These are phyloP conservation scores for Plotosus lineatus DNA, from an alignment of 2,113 vertebrate genomes.

Conservation along the genomic window DNA sequence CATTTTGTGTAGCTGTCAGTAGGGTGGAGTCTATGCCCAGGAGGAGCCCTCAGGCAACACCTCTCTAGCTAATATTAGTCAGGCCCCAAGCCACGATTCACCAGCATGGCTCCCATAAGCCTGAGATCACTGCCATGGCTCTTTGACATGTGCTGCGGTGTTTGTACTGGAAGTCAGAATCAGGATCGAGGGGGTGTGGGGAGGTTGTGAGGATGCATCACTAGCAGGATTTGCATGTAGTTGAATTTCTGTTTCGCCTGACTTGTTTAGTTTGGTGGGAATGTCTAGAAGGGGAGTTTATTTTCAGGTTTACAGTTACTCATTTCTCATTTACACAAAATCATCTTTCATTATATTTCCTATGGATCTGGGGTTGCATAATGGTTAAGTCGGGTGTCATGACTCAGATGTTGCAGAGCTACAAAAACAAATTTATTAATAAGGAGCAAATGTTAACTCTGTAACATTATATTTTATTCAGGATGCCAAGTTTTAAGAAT, in stretches of 20 bases:
- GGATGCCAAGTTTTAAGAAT: too few relatives aligned
- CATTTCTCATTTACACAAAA: not conserved
- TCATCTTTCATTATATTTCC: not conserved
- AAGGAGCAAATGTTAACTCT: not conserved
- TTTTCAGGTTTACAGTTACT: not conserved
- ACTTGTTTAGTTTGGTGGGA: not conserved
- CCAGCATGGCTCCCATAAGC: slow-evolving; percentile 21
- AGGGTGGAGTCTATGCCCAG: slow-evolving; percentile 90
- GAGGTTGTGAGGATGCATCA: slow-evolving; percentile 6
- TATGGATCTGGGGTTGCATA: not conserved
- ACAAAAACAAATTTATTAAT: not conserved
- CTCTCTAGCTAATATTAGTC: slow-evolving; percentile 94
- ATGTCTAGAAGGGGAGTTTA: not conserved
- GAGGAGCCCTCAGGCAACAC: slow-evolving; percentile 91
- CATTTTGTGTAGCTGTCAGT: slow-evolving; percentile 67
- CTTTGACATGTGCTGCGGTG: slow-evolving; percentile 2
- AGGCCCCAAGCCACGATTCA: slow-evolving; percentile 87
- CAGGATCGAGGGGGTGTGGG: slow-evolving; percentile 25
- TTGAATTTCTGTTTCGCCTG: slow-evolving; percentile 19
- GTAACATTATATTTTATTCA: not conserved
- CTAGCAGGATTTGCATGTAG: slow-evolving; percentile 48
- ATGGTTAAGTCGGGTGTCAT: not conserved
- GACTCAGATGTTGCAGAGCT: not conserved
- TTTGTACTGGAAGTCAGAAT: slow-evolving; percentile 20
- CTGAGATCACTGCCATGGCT: not conserved